Base-by-base conservation (phyloP, 2,797 vertebrate species). In the Sebastes hubbsi region DNA sequence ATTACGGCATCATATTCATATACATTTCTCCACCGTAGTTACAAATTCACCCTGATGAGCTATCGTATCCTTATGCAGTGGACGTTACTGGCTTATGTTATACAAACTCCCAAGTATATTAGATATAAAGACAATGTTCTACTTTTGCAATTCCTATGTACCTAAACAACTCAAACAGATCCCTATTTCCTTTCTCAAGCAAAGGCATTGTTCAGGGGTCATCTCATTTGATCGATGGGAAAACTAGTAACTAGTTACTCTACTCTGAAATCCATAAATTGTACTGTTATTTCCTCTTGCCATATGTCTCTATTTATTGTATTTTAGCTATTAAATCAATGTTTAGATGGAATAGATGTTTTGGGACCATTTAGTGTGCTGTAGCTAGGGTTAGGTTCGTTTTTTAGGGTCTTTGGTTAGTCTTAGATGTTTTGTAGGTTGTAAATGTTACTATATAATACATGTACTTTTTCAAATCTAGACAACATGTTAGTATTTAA, bases 161-260 rank as follows among this genome's bases (percentile, higher is more conserved):
- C 27, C 72, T 79, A 66, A 87, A 84, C 29, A 24, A 86, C 70
- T 78, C 63, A 67, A 83, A 77, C n/a, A 79, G 62, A 65, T 79
- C 74, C 58, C 32, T 71, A 61, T 86, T 88, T 89, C 74, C 67
- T 87, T 56, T 61, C n/a, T 85, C 67, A 82, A 64, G 76, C 38
- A 61, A 81, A 85, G 70, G 67, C 54, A 78, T 62, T 61, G 88
- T 65, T 89, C 72, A 82, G 54, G 65, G 87, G 80, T 92, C 77
- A 88, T 78, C 78, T 77, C 27, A 69, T 69, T 85, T 83, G 72
- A 89, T 88, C 72, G 63, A 66, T 75, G 32, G 74, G 29, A 82
- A 87, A 90, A 84, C 63, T 20, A 46, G 0, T 8, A 46, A 46
- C 42, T 46, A 46, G 42, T 20, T 2, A 46, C 42, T 46, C 42